Conservation (phyloP, 2,113 vertebrate genomes). For the Abramis brama region DNA sequence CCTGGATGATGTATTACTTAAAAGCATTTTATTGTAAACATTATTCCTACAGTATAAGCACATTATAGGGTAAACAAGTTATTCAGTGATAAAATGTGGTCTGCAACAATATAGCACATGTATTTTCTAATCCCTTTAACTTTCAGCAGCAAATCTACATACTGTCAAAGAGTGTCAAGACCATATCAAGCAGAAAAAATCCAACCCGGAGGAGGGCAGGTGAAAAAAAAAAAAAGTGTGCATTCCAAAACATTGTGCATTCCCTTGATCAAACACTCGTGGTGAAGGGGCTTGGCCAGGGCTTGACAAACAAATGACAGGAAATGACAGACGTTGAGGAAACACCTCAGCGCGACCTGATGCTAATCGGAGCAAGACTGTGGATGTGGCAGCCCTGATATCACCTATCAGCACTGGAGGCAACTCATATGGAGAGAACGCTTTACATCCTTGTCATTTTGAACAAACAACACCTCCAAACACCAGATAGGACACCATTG, state of each 20-base stretch:
- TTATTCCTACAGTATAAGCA: neutral
- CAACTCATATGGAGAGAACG: slow-evolving; percentile 50
- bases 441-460: slow-evolving; percentile 76
- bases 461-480: slow-evolving; percentile 80
- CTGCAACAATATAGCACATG: slow-evolving; percentile 34
- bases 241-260: slow-evolving; percentile 38
- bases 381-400: slow-evolving; percentile 73
- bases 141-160: slow-evolving; percentile 71
- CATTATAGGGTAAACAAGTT: neutral
- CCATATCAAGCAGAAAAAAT: slow-evolving; percentile 76
- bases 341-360: slow-evolving; percentile 77
- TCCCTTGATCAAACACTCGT: slow-evolving; percentile 61
- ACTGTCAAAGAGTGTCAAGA: slow-evolving; percentile 79
- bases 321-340: slow-evolving; percentile 77
- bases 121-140: slow-evolving; percentile 46
- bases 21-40: neutral
- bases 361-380: slow-evolving; percentile 79
- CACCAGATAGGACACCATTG: slow-evolving; percentile 76
- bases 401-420: slow-evolving; percentile 59
- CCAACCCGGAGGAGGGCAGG: slow-evolving; percentile 64
- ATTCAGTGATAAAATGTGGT: neutral
- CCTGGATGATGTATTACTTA: no score
- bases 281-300: slow-evolving; percentile 69
- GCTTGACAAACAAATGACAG: slow-evolving; percentile 82
- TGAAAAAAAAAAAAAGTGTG: slow-evolving; percentile 34